Conservation (phyloP, 2,113 vertebrate genomes). For the Callaeas wilsoni region DNA sequence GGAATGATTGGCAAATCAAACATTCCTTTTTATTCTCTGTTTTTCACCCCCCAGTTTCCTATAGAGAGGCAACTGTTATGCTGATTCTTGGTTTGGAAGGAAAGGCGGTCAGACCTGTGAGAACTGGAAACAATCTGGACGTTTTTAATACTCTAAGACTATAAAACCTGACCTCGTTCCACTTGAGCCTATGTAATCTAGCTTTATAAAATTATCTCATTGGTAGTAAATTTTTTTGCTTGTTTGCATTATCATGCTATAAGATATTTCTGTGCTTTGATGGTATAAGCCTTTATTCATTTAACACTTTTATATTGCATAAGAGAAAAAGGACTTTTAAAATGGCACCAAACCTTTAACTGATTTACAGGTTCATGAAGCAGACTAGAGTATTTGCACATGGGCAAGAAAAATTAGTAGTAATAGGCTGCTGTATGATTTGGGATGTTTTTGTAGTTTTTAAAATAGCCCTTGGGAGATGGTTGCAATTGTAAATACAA, state of each 20-base stretch:
- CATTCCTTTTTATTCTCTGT: not conserved
- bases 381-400: not conserved
- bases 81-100: not conserved
- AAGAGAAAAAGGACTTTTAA: not conserved
- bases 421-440: not conserved
- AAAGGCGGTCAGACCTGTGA: not conserved
- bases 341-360: not conserved
- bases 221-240: not conserved
- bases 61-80: not conserved
- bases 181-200: not conserved
- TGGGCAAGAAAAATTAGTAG: not conserved
- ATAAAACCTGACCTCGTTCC: not conserved
- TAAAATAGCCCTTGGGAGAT: not conserved
- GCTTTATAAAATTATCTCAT: not conserved
- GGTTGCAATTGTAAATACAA: not conserved
- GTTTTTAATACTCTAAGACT: not conserved
- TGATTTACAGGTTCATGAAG: not conserved
- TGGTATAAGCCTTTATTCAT: not conserved
- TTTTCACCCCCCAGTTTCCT: accelerated
- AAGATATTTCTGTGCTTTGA: not conserved
- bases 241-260: not conserved
- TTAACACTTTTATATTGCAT: not conserved
- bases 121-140: not conserved
- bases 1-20: not conserved
- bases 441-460: not conserved